Evolutionary conservation across 2,113 vertebrate species (phyloP).

Genomic region (Neodon shergylaensis): DNA sequence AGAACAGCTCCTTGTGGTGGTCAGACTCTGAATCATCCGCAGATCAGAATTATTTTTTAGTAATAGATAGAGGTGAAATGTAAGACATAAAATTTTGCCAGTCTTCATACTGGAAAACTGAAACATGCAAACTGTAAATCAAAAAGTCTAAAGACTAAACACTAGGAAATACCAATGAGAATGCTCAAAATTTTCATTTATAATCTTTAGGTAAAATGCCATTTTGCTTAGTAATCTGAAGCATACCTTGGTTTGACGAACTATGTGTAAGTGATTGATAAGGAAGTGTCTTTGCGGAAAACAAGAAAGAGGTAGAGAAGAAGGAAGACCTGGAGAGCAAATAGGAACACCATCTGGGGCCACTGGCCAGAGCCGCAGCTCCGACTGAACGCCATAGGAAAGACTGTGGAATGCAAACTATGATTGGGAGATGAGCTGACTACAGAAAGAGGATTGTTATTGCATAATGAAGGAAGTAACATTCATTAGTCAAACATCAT

Average conservation of each 20-base stretch:
- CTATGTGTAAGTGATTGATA: background rate
- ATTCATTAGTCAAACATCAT: background rate
- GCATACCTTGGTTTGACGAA: background rate
- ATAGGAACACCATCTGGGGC: background rate
- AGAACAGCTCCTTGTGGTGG: background rate
- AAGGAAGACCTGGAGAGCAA: background rate
- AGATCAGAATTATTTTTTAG: constrained; percentile 1
- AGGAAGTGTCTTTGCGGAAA: background rate
- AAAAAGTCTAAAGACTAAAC: constrained; percentile 14
- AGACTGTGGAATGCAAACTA: background rate
- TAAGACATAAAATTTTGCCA: background rate
- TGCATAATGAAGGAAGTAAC: background rate
- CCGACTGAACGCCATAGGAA: background rate
- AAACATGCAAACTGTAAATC: background rate
- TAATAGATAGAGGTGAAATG: background rate
- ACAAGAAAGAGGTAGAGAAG: background rate
- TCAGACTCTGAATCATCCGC: background rate
- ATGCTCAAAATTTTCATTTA: background rate
- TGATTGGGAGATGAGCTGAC: background rate
- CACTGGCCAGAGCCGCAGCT: background rate
- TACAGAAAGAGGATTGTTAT: background rate
- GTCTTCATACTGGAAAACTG: background rate
- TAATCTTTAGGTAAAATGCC: background rate
- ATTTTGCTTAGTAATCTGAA: background rate
- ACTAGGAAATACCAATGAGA: background rate